A percentile compares a stretch with the other conserved stretches of the same genome.
phyloP scores from a whole-genome alignment of 1,140 invertebrate species.

The Macrotrachela quadricornifera region DNA sequence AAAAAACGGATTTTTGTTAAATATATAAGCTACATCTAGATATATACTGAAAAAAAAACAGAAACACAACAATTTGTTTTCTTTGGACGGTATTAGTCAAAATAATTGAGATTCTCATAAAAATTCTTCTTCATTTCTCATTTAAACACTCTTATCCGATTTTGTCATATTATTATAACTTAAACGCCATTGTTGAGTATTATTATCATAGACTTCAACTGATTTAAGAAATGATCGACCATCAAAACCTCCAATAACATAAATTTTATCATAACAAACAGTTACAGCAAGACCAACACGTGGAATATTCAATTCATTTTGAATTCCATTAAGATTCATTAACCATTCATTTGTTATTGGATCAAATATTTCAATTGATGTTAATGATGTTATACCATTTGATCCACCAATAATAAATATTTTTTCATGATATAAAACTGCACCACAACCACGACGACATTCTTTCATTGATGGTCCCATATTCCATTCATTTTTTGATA shows the following conservation, averaged over 20 bases:
- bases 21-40: too few relatives aligned
- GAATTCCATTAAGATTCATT: too few relatives aligned
- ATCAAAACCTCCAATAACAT: conserved; percentile 4
- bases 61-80: too few relatives aligned
- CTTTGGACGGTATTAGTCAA: too few relatives aligned
- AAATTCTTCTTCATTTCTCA: too few relatives aligned
- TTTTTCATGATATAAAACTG: not conserved
- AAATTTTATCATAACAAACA: conserved; percentile 3
- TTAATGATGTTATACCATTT: conserved; percentile 3
- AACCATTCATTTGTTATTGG: conserved; percentile 3
- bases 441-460: conserved; percentile 3
- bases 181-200: too few relatives aligned
- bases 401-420: conserved; percentile 6
- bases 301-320: not conserved
- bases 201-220: conserved; percentile 1
- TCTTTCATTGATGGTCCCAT: conserved; percentile 1
- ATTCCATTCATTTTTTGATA: not conserved
- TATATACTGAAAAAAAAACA: too few relatives aligned
- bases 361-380: conserved; percentile 7
- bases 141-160: too few relatives aligned
- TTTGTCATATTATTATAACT: too few relatives aligned
- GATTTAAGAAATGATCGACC: not conserved
- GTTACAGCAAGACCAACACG: conserved; percentile 1
- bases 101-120: too few relatives aligned
- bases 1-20: too few relatives aligned